phyloP scores from a whole-genome alignment of 30 jellyfish, hydroid and myxozoan genomes.

The Aurelia aurita complex sp. Pacific region DNA sequence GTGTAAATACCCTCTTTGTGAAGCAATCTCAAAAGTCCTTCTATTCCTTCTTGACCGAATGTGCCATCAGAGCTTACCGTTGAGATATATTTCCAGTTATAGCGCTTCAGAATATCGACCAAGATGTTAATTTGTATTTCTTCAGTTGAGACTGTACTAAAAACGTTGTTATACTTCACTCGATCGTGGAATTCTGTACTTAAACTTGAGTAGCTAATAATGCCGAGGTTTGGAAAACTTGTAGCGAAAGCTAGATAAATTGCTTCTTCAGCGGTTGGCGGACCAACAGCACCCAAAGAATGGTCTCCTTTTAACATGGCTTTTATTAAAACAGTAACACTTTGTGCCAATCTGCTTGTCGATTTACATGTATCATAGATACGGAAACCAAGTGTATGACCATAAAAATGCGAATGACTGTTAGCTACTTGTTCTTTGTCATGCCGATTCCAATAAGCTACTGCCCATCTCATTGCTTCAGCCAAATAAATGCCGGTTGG shows the following conservation, averaged over 20 bases:
- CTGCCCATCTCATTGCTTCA: too few species aligned
- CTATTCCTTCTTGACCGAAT: slow-evolving; percentile 39
- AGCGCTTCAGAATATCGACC: slow-evolving; percentile 9
- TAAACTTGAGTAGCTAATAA: slow-evolving; percentile 27
- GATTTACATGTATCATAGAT: too few species aligned
- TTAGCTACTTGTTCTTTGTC: too few species aligned
- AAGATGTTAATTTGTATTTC: background rate
- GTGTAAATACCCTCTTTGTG: background rate
- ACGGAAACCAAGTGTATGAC: too few species aligned
- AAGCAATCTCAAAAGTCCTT: background rate
- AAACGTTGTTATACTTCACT: slow-evolving; percentile 13
- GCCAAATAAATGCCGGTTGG: too few species aligned
- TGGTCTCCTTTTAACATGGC: too few species aligned
- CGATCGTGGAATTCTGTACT: slow-evolving; percentile 15
- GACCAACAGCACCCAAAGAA: slow-evolving; percentile 23
- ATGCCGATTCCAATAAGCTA: too few species aligned
- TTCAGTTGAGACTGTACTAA: slow-evolving; percentile 40
- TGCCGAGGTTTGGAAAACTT: background rate
- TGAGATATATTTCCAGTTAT: slow-evolving; percentile 36
- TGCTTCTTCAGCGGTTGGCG: background rate
- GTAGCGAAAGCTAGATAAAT: too few species aligned
- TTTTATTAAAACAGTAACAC: too few species aligned
- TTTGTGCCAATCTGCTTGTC: too few species aligned
- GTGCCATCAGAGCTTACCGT: slow-evolving; percentile 10
- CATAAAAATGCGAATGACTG: too few species aligned